Evolutionary conservation across 2,797 vertebrate species (phyloP).

Genomic region (Syngnathus acus): DNA sequence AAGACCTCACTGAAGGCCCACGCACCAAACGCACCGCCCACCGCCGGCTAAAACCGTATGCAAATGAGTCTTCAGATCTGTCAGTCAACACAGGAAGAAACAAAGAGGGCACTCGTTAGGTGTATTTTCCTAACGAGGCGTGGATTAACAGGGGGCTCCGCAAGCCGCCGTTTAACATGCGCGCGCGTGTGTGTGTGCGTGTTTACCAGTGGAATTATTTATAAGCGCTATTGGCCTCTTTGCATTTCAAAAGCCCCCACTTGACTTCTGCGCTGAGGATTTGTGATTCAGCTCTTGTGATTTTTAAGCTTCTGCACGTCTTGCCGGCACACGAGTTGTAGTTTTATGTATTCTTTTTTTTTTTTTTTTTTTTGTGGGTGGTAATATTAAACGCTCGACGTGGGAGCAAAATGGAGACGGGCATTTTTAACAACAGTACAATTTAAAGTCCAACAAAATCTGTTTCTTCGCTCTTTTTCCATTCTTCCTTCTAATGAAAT

Average conservation of each 20-base stretch:
- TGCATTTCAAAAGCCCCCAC: slow-evolving; percentile 56
- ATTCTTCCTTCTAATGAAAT: too few relatives aligned
- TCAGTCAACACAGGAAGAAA: slow-evolving; percentile 13
- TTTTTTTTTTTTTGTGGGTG: background rate
- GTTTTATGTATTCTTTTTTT: background rate
- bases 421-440: background rate
- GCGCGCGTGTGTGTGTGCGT: slow-evolving; percentile 13
- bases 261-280: slow-evolving; percentile 34
- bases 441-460: background rate
- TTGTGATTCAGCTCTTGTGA: slow-evolving; percentile 36
- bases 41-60: background rate
- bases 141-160: slow-evolving; percentile 51
- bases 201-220: slow-evolving; percentile 49
- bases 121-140: slow-evolving; percentile 35
- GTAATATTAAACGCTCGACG: background rate
- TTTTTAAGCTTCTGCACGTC: slow-evolving; percentile 40
- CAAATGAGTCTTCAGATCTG: background rate
- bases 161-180: slow-evolving; percentile 40
- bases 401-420: background rate
- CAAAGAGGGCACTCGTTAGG: slow-evolving; percentile 31
- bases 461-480: background rate
- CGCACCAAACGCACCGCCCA: background rate
- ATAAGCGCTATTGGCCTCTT: slow-evolving; percentile 25
- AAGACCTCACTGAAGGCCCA: background rate
- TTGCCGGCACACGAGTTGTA: slow-evolving; percentile 22